Percentiles rank a stretch among this genome's conserved stretches.
These are phyloP conservation scores for Microctenopoma steveboyesi DNA, from an alignment of 2,797 vertebrate genomes.

Conservation along the genomic window DNA sequence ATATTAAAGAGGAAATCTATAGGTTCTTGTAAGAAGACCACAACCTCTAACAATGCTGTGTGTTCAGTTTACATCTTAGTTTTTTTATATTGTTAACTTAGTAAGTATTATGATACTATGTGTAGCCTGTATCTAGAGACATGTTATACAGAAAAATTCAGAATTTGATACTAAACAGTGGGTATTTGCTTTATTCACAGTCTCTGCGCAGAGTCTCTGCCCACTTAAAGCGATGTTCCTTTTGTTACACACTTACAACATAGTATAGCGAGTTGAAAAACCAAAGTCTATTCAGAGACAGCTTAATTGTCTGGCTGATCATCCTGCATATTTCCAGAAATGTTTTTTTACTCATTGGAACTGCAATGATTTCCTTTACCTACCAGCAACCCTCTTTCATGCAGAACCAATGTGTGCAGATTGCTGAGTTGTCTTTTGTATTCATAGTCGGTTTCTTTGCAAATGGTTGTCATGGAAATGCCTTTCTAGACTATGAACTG, in stretches of 20 bases:
- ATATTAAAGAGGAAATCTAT: constrained; percentile 69
- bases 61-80: constrained; percentile 35
- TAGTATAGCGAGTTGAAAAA: constrained; percentile 32
- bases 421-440: constrained; percentile 58
- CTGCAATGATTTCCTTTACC: constrained; percentile 24
- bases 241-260: neutral
- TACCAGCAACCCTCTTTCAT: constrained; percentile 31
- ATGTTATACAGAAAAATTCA: neutral
- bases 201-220: neutral
- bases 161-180: constrained; percentile 1
- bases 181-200: constrained; percentile 5
- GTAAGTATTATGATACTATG: neutral
- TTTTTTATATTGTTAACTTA: constrained; percentile 8
- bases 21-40: constrained; percentile 22
- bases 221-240: constrained; percentile 1
- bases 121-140: constrained; percentile 10
- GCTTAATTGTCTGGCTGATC: constrained; percentile 42
- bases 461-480: constrained; percentile 78
- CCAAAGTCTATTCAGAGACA: constrained; percentile 26
- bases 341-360: constrained; percentile 3
- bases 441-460: constrained; percentile 62
- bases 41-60: constrained; percentile 35
- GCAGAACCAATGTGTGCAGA: constrained; percentile 60
- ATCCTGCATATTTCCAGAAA: constrained; percentile 35
- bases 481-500: constrained; percentile 59